Evolutionary conservation across 2,888 invertebrate species (phyloP).

Genomic region (Euspilapteryx auroguttella): DNA sequence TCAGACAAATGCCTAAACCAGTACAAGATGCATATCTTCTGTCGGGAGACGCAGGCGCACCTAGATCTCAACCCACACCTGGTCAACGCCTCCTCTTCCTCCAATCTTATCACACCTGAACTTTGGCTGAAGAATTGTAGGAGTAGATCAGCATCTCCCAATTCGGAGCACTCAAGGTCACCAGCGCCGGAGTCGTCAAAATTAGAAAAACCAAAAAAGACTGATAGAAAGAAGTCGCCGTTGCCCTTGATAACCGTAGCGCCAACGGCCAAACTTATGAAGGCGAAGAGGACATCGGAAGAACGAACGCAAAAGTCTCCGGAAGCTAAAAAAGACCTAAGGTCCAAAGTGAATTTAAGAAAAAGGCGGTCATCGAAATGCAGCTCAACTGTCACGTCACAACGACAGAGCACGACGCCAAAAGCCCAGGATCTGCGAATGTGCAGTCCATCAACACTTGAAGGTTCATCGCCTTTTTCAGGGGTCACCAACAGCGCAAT

Average conservation of each 20-base stretch:
- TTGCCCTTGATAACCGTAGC: slow-evolving; percentile 68
- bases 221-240: slow-evolving; percentile 42
- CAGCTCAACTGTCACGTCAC: slow-evolving; percentile 43
- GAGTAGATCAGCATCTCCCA: slow-evolving; percentile 64
- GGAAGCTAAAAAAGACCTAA: slow-evolving; percentile 39
- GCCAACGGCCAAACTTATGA: slow-evolving; percentile 67
- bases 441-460: slow-evolving; percentile 33
- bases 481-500: slow-evolving; percentile 26
- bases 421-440: slow-evolving; percentile 49
- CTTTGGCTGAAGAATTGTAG: slow-evolving; percentile 86
- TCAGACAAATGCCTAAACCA: slow-evolving; percentile 93
- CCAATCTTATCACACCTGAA: slow-evolving; percentile 83
- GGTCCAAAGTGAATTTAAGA: slow-evolving; percentile 44
- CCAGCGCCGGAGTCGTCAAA: slow-evolving; percentile 51
- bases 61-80: slow-evolving; percentile 82
- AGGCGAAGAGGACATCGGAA: slow-evolving; percentile 31
- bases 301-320: slow-evolving; percentile 39
- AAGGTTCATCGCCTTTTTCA: slow-evolving; percentile 35
- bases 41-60: slow-evolving; percentile 90
- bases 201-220: slow-evolving; percentile 17
- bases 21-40: slow-evolving; percentile 97
- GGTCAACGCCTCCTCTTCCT: slow-evolving; percentile 45
- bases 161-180: slow-evolving; percentile 57
- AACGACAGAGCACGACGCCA: slow-evolving; percentile 34
- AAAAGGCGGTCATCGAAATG: slow-evolving; percentile 46